Evolutionary conservation across 2,797 vertebrate genomes (phyloP), one percentile per base, ranked within the genome.

Genomic region (Semotilus atromaculatus): DNA sequence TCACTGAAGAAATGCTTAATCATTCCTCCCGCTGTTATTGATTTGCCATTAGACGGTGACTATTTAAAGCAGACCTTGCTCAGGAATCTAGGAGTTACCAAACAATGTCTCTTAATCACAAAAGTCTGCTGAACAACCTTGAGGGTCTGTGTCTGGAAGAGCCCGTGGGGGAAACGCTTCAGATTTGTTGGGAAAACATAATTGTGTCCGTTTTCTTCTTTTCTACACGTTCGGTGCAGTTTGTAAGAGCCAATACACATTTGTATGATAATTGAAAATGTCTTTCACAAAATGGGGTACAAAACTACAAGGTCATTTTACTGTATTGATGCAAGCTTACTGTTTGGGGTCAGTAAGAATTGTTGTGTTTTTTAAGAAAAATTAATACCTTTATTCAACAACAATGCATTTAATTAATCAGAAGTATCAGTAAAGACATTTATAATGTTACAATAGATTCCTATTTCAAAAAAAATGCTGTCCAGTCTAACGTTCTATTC

Each of bases 21-120:
- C 94, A 93, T 93, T 88, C 90, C 80, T 88, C 36, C 81, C 91
- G 83, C 67, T 26, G 40, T 87, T 93, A 95, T 95, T 88, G 94
- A 96, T 96, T 95, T 91, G 88, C 91, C 92, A 95, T 95, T 95
- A 95, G 91, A 89, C 71, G 66, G 91, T 87, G 90, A 93, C 94
- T 93, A 91, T 95, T 95, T 94, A 91, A 94, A 94, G 91, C 91
- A 92, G 93, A 91, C 90, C 89, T 91, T 91, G 90, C 90, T 91
- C 84, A 84, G 88, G 81, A 93, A 90, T 82, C 83, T 8, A 21
- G 86, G 89, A 86, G 75, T 80, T 58, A 38, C 87, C 88, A 80
- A 51, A 90, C 48, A 85, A 88, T 62, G 80, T 89, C 86, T 92
- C 90, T 93, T 93, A 91, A 93, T 93, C 92, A 91, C 88, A 88